A percentile compares a stretch with the other conserved stretches of the same genome.
Evolutionary conservation across 2,113 vertebrate species (phyloP).

Genomic region (Falcunculus frontatus): DNA sequence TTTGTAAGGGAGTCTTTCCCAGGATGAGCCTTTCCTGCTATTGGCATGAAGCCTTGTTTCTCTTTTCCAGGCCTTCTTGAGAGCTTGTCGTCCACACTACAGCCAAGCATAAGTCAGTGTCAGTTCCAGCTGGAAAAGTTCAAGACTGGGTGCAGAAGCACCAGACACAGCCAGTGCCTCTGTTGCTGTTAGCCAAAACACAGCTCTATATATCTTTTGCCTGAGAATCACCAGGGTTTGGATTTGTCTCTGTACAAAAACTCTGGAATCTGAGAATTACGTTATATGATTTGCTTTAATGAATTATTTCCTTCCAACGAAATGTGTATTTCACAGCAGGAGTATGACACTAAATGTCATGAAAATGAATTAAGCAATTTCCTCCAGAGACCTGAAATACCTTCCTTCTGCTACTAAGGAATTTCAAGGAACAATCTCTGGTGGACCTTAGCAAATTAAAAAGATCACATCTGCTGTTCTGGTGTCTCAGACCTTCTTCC

Average conservation of each 20-base stretch:
- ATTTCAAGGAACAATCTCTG: neutral
- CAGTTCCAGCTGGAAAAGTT: neutral
- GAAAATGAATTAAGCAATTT: constrained; percentile 33
- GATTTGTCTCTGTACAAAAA: neutral
- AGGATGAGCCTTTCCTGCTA: neutral
- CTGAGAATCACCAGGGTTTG: neutral
- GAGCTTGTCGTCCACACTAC: neutral
- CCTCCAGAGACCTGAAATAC: neutral
- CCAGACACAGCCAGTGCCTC: neutral
- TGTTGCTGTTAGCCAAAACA: neutral
- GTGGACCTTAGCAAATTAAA: constrained; percentile 20
- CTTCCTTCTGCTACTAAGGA: neutral
- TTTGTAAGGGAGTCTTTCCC: neutral
- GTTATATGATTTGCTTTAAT: neutral
- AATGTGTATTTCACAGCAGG: neutral
- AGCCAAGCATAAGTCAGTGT: neutral
- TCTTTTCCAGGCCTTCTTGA: neutral
- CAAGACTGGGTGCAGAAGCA: neutral
- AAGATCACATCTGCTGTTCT: neutral
- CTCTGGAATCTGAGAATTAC: neutral
- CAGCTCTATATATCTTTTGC: neutral
- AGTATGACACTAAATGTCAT: constrained; percentile 11
- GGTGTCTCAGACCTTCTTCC: neutral
- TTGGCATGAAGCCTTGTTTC: neutral
- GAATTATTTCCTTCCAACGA: neutral